phyloP scores from a whole-genome alignment of 2,888 invertebrate species.

The Nebria salina region DNA sequence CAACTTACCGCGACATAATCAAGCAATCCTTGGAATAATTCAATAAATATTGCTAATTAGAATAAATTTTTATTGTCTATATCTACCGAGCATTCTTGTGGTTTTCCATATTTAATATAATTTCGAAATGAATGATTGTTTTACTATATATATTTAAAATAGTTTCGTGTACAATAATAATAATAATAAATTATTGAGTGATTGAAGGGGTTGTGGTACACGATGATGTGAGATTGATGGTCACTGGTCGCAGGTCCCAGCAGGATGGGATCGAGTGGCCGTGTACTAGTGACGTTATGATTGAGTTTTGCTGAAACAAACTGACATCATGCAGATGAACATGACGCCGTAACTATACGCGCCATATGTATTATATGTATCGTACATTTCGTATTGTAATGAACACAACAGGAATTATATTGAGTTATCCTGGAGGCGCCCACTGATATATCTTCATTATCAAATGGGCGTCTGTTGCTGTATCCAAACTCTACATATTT shows the following conservation, averaged over 20 bases:
- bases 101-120: not conserved
- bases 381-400: not conserved
- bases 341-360: not conserved
- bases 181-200: too few species aligned
- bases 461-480: too few species aligned
- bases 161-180: too few species aligned
- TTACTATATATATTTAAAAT: too few species aligned
- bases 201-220: not conserved
- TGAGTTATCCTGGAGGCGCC: not conserved
- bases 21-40: not conserved
- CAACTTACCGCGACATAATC: not conserved
- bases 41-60: not conserved
- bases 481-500: too few species aligned
- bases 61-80: not conserved
- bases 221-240: not conserved
- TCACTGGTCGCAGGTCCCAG: not conserved
- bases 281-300: slow-evolving; percentile 19
- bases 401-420: not conserved
- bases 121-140: too few species aligned
- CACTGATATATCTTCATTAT: not conserved
- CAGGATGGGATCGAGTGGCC: slow-evolving; percentile 8
- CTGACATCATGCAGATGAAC: not conserved
- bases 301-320: slow-evolving; percentile 14
- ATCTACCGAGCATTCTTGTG: not conserved
- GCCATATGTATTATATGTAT: slow-evolving; percentile 5